Evolutionary conservation across 2,113 vertebrate genomes (phyloP).

Genomic region (Alligator sinensis): DNA sequence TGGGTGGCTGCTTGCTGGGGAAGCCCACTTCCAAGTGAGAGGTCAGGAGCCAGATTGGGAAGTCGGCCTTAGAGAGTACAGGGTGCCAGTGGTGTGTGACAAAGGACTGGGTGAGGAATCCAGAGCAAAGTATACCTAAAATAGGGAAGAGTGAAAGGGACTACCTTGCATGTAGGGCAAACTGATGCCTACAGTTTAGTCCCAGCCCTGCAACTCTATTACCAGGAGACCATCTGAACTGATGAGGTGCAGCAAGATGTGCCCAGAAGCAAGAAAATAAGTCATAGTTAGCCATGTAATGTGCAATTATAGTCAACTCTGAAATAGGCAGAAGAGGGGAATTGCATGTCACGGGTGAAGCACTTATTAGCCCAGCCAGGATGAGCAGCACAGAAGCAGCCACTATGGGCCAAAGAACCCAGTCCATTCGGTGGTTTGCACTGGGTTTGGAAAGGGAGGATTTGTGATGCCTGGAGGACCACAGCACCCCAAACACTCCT

Average conservation of each 20-base stretch:
- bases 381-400: not conserved
- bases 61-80: not conserved
- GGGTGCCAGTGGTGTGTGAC: not conserved
- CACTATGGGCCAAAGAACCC: not conserved
- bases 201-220: no score
- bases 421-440: not conserved
- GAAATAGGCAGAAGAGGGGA: not conserved
- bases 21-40: not conserved
- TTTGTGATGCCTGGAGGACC: not conserved
- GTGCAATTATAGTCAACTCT: not conserved
- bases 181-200: not conserved
- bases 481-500: not conserved
- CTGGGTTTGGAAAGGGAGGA: not conserved
- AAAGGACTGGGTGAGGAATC: not conserved
- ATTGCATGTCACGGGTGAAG: not conserved
- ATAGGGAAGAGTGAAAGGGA: not conserved
- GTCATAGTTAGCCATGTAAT: not conserved
- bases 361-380: not conserved
- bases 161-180: not conserved
- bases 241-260: no score
- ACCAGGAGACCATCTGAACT: no score
- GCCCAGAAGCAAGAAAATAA: no score
- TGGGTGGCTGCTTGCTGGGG: not conserved
- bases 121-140: not conserved
- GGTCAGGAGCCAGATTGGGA: not conserved